phyloP scores from a whole-genome alignment of 2,888 invertebrate species.

The Ennomos fuscantarius region DNA sequence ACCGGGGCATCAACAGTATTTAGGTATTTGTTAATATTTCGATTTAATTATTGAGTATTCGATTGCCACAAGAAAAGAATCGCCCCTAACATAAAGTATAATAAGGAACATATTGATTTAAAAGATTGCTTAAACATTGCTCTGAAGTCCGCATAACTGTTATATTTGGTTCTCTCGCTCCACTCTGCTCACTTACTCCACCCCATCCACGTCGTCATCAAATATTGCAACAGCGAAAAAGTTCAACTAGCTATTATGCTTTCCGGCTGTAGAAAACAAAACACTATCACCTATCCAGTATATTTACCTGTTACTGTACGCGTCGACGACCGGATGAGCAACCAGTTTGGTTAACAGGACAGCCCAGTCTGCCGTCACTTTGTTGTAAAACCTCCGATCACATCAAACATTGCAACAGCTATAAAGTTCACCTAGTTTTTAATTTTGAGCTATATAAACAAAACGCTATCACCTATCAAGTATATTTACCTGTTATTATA shows the following conservation, averaged over 20 bases:
- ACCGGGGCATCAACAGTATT: conserved; percentile 20
- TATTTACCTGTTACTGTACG: conserved; percentile 92
- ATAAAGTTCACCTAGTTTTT: too few species aligned
- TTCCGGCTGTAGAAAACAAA: too few species aligned
- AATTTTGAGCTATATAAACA: too few species aligned
- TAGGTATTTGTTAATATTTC: conserved; percentile 18
- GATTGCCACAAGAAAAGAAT: conserved; percentile 4
- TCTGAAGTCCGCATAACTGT: too few species aligned
- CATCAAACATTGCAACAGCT: too few species aligned
- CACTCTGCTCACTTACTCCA: too few species aligned
- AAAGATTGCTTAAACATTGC: too few species aligned
- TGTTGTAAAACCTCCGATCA: conserved; percentile 83
- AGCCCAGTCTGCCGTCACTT: conserved; percentile 97
- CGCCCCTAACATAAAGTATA: background rate
- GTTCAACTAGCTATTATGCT: too few species aligned
- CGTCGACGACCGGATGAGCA: conserved; percentile 96
- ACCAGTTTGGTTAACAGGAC: conserved; percentile 96
- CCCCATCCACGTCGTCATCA: too few species aligned
- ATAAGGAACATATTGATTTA: too few species aligned
- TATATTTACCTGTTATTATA: conserved; percentile 91
- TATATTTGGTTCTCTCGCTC: too few species aligned
- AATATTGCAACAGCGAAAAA: too few species aligned
- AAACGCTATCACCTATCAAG: background rate
- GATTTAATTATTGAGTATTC: conserved; percentile 23
- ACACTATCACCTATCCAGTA: background rate